A percentile compares a stretch with the other conserved stretches of the same genome.
Conservation (phyloP, 1,140 invertebrate genomes). For the Atta colombica region DNA sequence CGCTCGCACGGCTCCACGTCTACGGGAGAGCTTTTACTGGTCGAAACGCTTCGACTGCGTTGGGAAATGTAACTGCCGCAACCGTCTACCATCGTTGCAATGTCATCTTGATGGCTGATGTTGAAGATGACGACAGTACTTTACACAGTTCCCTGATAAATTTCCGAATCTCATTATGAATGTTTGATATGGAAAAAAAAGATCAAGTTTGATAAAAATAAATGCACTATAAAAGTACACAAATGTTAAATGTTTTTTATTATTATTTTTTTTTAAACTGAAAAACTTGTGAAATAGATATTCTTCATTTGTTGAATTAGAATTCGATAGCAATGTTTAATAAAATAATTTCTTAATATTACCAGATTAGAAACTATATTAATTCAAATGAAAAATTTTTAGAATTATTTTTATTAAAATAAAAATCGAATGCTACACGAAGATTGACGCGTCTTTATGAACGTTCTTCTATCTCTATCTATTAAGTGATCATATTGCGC, state of each 20-base stretch:
- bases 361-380: not conserved
- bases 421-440: not conserved
- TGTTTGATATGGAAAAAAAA: not conserved
- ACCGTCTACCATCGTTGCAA: conserved; percentile 29
- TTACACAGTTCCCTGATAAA: not conserved
- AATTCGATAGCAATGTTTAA: not conserved
- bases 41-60: conserved; percentile 58
- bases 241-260: not conserved
- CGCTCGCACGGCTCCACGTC: conserved; percentile 39
- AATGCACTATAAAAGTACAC: not conserved
- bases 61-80: conserved; percentile 71
- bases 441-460: conserved; percentile 28
- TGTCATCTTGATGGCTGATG: conserved; percentile 35
- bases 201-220: not conserved
- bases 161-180: not conserved
- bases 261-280: not conserved
- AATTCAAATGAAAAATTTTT: not conserved
- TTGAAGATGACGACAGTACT: not conserved
- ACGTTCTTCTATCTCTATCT: conserved; percentile 43
- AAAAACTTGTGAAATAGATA: not conserved
- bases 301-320: not conserved
- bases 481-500: conserved; percentile 59
- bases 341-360: not conserved
- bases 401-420: not conserved
- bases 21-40: conserved; percentile 54